Conservation (phyloP, 2,888 invertebrate species). For the Bombylius discolor region DNA sequence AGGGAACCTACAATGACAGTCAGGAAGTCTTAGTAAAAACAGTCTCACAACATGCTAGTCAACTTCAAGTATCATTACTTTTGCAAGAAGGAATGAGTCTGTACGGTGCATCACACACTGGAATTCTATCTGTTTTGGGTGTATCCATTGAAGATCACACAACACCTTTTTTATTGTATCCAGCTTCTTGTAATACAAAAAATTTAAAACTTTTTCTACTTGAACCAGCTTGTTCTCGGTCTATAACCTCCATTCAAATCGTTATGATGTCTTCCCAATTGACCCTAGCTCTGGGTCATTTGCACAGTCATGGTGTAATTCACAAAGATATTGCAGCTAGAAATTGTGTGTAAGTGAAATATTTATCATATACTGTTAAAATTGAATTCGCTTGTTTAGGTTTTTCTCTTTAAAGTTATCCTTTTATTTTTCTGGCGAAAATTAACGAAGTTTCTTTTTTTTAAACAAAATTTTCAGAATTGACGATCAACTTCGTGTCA, state of each 20-base stretch:
- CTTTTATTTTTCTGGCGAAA: not conserved
- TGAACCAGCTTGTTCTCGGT: conserved; percentile 32
- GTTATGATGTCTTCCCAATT: conserved; percentile 77
- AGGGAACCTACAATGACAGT: conserved; percentile 63
- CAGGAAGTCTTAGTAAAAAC: conserved; percentile 77
- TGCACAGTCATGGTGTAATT: conserved; percentile 75
- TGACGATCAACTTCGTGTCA: conserved; percentile 65
- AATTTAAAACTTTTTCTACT: conserved; percentile 36
- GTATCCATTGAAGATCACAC: conserved; percentile 84
- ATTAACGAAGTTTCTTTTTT: not conserved
- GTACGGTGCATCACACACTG: conserved; percentile 50
- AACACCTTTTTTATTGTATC: conserved; percentile 76
- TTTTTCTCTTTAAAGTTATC: not conserved
- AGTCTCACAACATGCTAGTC: conserved; percentile 80
- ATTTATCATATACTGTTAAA: not conserved
- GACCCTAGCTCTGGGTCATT: conserved; percentile 71
- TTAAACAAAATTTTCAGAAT: conserved; percentile 40
- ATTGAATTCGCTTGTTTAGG: no score
- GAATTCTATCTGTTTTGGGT: conserved; percentile 71
- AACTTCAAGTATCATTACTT: conserved; percentile 76
- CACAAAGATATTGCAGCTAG: conserved; percentile 85
- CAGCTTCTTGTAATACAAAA: conserved; percentile 40
- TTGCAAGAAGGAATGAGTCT: conserved; percentile 57
- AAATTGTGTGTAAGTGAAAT: conserved; percentile 70
- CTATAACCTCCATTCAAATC: conserved; percentile 56